Evolutionary conservation across 2,888 invertebrate genomes (phyloP).

Genomic region (Luffia ferchaultella): DNA sequence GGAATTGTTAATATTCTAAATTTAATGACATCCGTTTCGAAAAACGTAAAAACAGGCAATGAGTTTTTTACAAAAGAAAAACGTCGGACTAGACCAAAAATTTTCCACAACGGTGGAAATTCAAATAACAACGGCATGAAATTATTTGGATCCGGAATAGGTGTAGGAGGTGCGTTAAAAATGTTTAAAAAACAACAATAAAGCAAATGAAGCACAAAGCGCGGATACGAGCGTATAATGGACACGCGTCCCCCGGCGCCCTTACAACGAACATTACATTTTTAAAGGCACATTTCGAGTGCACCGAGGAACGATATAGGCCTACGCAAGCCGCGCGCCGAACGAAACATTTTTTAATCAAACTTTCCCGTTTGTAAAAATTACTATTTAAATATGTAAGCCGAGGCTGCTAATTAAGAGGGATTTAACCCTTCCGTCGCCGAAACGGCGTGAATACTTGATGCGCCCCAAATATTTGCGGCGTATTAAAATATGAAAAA

Average conservation of each 20-base stretch:
- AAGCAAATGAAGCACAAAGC: slow-evolving; percentile 31
- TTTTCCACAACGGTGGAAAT: background rate
- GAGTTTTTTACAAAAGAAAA: no score
- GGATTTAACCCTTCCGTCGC: slow-evolving; percentile 67
- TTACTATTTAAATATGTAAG: slow-evolving; percentile 64
- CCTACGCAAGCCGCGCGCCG: slow-evolving; percentile 42
- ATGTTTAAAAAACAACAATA: slow-evolving; percentile 37
- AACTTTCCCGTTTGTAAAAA: slow-evolving; percentile 67
- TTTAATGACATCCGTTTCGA: no score
- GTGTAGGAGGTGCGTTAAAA: slow-evolving; percentile 1
- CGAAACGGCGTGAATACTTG: slow-evolving; percentile 57
- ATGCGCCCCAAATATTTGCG: slow-evolving; percentile 60
- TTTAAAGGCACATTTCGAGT: slow-evolving; percentile 51
- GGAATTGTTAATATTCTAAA: no score
- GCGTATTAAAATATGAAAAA: slow-evolving; percentile 65
- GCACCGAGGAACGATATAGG: slow-evolving; percentile 42
- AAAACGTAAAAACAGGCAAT: no score
- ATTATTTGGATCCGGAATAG: background rate
- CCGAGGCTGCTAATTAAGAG: slow-evolving; percentile 58
- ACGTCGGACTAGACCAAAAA: background rate
- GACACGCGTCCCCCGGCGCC: slow-evolving; percentile 50
- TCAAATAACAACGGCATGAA: background rate
- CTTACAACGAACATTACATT: slow-evolving; percentile 50
- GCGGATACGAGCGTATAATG: slow-evolving; percentile 42
- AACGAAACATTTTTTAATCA: slow-evolving; percentile 59